These are phyloP conservation scores for Leptodactylus fallax DNA, from an alignment of 2,797 vertebrate genomes.

Conservation along the genomic window DNA sequence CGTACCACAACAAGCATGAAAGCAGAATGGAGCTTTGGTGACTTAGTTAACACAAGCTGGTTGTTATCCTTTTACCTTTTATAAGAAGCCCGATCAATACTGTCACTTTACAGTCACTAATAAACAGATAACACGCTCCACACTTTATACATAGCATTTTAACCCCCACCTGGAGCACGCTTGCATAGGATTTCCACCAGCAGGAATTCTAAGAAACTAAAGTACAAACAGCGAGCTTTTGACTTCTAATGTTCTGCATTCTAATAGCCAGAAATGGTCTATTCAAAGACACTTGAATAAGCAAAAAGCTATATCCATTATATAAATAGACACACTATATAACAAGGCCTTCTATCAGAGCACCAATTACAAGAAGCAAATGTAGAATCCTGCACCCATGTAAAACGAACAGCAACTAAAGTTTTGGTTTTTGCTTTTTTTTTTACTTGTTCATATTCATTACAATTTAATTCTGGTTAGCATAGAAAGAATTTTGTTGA, in stretches of 20 bases:
- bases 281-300: neutral
- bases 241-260: neutral
- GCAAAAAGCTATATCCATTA: neutral
- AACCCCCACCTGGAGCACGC: neutral
- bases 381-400: neutral
- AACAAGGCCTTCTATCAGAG: neutral
- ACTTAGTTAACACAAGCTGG: constrained; percentile 36
- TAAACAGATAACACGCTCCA: constrained; percentile 29
- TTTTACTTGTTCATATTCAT: neutral
- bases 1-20: constrained; percentile 38
- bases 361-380: too few species aligned
- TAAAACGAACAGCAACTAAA: too few species aligned
- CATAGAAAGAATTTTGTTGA: too few species aligned
- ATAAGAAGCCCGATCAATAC: constrained; percentile 52
- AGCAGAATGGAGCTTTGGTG: constrained; percentile 28
- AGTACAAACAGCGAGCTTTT: neutral
- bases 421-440: too few species aligned
- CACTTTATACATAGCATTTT: neutral
- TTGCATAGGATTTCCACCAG: neutral
- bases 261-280: neutral
- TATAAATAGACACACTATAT: neutral
- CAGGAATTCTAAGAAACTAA: neutral
- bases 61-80: constrained; percentile 58
- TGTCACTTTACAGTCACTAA: constrained; percentile 33
- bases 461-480: neutral